phyloP scores from a whole-genome alignment of 2,113 vertebrate genomes.

The Mormyrus iriodes region DNA sequence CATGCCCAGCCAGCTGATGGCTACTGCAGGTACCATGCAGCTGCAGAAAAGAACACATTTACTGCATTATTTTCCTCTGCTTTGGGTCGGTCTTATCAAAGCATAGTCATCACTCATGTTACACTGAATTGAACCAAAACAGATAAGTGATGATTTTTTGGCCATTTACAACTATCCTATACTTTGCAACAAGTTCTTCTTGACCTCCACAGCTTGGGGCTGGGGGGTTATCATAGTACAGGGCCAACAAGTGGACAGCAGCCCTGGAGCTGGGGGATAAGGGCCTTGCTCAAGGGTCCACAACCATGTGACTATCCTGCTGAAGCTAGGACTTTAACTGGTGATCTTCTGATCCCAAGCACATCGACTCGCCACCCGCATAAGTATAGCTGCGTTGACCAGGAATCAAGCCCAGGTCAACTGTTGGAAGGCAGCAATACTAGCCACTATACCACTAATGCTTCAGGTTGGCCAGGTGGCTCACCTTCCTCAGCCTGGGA shows the following conservation, averaged over 20 bases:
- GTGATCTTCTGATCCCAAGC: too few relatives aligned
- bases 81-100: not conserved
- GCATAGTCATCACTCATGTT: not conserved
- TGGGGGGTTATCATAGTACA: too few relatives aligned
- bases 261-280: too few relatives aligned
- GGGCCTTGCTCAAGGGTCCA: too few relatives aligned
- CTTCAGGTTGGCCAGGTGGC: not conserved
- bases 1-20: not conserved
- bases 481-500: conserved; percentile 64
- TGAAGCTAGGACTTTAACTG: too few relatives aligned
- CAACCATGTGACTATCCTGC: too few relatives aligned
- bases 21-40: not conserved
- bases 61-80: not conserved
- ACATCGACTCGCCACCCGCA: not conserved
- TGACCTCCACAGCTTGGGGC: too few relatives aligned
- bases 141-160: too few relatives aligned
- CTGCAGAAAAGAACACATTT: not conserved
- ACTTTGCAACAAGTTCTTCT: too few relatives aligned
- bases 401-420: too few relatives aligned
- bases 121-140: not conserved
- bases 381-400: not conserved
- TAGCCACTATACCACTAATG: not conserved
- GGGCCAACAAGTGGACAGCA: too few relatives aligned
- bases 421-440: not conserved
- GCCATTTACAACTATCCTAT: too few relatives aligned